phyloP scores from a whole-genome alignment of 2,888 invertebrate genomes.

The Euclidia mi region DNA sequence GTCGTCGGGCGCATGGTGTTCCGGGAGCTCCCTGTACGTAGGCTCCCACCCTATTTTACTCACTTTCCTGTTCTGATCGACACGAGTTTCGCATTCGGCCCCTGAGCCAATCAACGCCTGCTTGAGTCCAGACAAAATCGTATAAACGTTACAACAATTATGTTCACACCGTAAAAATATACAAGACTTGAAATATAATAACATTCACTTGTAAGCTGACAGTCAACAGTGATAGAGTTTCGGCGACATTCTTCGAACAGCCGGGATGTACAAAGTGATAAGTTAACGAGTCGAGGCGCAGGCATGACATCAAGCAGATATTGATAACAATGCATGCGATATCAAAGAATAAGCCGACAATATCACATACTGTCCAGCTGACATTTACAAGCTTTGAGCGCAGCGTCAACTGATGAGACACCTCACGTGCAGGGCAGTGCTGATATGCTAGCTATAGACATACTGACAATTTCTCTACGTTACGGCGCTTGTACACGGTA shows the following conservation, averaged over 20 bases:
- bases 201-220: conserved; percentile 51
- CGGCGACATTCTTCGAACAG: conserved; percentile 36
- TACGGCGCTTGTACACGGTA: too few relatives aligned
- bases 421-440: too few relatives aligned
- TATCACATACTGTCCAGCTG: conserved; percentile 36
- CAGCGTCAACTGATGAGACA: too few relatives aligned
- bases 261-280: conserved; percentile 23
- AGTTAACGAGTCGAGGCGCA: conserved; percentile 42
- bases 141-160: conserved; percentile 84
- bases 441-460: too few relatives aligned
- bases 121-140: conserved; percentile 91
- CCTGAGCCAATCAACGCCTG: conserved; percentile 92
- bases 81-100: conserved; percentile 92
- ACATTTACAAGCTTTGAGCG: conserved; percentile 36
- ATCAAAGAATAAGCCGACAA: conserved; percentile 49
- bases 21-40: conserved; percentile 81
- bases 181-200: conserved; percentile 63
- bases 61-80: conserved; percentile 97
- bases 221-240: conserved; percentile 48
- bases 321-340: conserved; percentile 45
- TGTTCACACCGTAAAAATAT: conserved; percentile 62
- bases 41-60: conserved; percentile 88
- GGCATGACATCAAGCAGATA: conserved; percentile 53
- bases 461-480: too few relatives aligned
- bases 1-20: conserved; percentile 89